phyloP scores from a whole-genome alignment of 1,140 invertebrate genomes.

The Zaprionus inermis region DNA sequence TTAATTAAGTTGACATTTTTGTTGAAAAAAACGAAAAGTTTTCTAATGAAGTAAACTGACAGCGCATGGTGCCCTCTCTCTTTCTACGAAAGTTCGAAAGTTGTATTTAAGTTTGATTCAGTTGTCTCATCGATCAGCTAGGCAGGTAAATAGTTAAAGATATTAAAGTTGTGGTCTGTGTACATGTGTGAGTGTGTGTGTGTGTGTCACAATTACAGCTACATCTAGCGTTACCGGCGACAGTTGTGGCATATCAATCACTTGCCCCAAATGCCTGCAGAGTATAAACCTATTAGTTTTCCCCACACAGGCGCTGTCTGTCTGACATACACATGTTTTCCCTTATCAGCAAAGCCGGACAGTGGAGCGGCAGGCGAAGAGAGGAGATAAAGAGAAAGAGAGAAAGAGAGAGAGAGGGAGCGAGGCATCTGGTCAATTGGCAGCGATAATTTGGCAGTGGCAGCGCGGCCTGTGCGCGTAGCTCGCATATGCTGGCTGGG shows the following conservation, averaged over 20 bases:
- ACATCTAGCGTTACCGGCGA: constrained; percentile 35
- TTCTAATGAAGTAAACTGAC: neutral
- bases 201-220: constrained; percentile 20
- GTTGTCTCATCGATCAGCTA: neutral
- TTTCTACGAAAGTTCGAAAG: neutral
- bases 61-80: neutral
- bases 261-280: constrained; percentile 52
- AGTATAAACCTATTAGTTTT: constrained; percentile 69
- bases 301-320: constrained; percentile 1
- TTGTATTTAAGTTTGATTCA: neutral
- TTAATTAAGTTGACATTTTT: neutral
- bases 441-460: constrained; percentile 46
- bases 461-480: constrained; percentile 8
- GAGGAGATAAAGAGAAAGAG: neutral
- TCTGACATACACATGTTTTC: constrained; percentile 43
- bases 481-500: constrained; percentile 40
- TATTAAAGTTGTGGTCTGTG: constrained; percentile 60
- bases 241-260: constrained; percentile 77
- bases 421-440: constrained; percentile 39
- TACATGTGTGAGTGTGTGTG: neutral
- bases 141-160: constrained; percentile 30
- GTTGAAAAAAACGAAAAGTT: constrained; percentile 2
- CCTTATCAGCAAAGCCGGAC: constrained; percentile 20
- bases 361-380: too few species aligned
- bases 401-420: neutral